phyloP scores from a whole-genome alignment of 2,113 vertebrate species.

The Orthonyx spaldingii region DNA sequence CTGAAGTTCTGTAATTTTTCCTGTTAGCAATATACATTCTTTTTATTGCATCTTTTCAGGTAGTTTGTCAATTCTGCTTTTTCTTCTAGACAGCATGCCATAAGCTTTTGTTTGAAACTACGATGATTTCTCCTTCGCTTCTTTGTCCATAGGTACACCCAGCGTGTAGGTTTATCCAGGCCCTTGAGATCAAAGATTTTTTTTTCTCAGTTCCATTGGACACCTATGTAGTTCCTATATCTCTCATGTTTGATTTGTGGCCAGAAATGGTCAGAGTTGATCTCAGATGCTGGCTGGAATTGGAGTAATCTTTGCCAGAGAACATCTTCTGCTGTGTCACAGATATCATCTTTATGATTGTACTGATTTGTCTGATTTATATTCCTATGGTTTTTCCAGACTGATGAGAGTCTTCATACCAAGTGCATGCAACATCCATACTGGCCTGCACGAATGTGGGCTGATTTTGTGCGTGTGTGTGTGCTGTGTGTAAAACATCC shows the following conservation, averaged over 20 bases:
- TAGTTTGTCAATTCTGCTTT: not conserved
- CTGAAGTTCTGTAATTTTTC: not conserved
- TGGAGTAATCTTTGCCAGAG: constrained; percentile 28
- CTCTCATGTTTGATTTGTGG: constrained; percentile 23
- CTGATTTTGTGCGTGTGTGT: not conserved
- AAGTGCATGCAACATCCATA: not conserved
- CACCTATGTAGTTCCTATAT: not conserved
- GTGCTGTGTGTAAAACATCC: not conserved
- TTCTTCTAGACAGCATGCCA: not conserved
- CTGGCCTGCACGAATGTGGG: not conserved
- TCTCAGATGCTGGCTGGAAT: constrained; percentile 6
- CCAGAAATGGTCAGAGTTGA: constrained; percentile 27
- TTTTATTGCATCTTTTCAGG: not conserved
- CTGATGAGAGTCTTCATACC: not conserved
- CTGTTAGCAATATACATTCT: not conserved
- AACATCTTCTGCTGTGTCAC: constrained; percentile 31
- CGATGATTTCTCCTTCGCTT: not conserved
- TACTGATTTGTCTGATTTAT: not conserved
- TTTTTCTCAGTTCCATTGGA: not conserved
- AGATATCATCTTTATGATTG: constrained; percentile 29
- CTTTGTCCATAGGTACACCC: not conserved
- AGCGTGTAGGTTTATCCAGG: not conserved
- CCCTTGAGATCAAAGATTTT: not conserved
- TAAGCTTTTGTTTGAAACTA: not conserved
- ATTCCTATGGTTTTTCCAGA: not conserved